Evolutionary conservation across 2,797 vertebrate species (phyloP), one percentile per base, ranked within the genome.

Genomic region (Megalops cyprinoides): DNA sequence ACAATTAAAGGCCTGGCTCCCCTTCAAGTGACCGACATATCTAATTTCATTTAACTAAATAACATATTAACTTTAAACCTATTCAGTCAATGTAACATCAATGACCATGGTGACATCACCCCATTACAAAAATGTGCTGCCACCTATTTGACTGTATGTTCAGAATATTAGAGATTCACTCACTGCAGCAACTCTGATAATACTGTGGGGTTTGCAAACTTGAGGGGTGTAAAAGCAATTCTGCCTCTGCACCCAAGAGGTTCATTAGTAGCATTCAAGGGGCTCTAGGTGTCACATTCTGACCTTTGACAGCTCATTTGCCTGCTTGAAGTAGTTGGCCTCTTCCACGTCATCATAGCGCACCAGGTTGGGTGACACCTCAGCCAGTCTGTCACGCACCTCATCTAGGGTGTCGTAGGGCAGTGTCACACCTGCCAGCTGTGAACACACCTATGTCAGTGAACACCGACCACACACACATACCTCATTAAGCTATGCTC

Each of bases 251-350:
- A 67, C 3, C 14, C 39, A 67, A 67, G 12, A 18, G 28, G 1
- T 31, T 62, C 58, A 14, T 14, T 4, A 5, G 31, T 20, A 37
- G 7, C 15, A 67, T 18, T 31, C 18, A 23, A 15, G 25, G 18
- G 12, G 0, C 12, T 51, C 20, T n/a, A 74, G 44, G 20, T 42
- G 77, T 28, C 14, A 2, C 37, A 12, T 28, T 44, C 87, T 82
- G 89, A 99, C 97, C 96, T 93, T 91, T 31, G 97, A 91, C 8
- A 99, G 94, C 81, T 99, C 97, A 74, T 91, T 96, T 76, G 97
- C 96, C 90, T 99, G 97, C 84, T 87, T 96, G 90, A 99, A 99
- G 91, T 98, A 99, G 93, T 99, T 99, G 0, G 98, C 97, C 85
- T 94, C 96, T 88, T 99, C 97, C 2, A 99, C 90, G 23, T 98